Percentiles rank a stretch among this genome's conserved stretches.
Evolutionary conservation across 2,888 invertebrate species (phyloP).

Genomic region (Lumbricus terrestris): DNA sequence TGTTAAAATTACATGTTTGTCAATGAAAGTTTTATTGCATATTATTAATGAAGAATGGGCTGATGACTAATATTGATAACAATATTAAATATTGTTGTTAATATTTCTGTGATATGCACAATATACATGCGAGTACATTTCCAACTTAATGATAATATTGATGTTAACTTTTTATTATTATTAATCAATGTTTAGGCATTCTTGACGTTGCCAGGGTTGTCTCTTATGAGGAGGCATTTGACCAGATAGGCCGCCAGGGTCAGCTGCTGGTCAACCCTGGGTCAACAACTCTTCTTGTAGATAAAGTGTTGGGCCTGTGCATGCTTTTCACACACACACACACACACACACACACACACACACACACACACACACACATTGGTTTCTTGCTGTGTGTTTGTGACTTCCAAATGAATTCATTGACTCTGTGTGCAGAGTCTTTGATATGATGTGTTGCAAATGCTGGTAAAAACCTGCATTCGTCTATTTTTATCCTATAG

Average conservation of each 20-base stretch:
- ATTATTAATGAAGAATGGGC: not conserved
- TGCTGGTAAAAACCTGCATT: not conserved
- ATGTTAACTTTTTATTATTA: not conserved
- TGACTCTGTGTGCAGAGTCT: not conserved
- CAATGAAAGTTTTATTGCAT: not conserved
- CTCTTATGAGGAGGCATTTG: not conserved
- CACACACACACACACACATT: not conserved
- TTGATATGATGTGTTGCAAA: not conserved
- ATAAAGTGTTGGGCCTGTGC: not conserved
- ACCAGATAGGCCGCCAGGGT: not conserved
- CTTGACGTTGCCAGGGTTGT: not conserved
- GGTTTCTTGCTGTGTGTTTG: not conserved
- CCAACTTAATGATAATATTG: not conserved
- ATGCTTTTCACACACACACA: not conserved
- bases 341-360: not conserved
- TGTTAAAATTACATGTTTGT: slow-evolving; percentile 3
- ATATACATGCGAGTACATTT: not conserved
- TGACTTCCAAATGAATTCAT: not conserved
- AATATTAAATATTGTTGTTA: not conserved
- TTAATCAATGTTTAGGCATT: not conserved
- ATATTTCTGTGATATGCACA: not conserved
- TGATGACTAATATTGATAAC: not conserved
- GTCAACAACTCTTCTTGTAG: not conserved
- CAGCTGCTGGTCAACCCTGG: not conserved
- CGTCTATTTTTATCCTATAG: not conserved